Evolutionary conservation across 2,888 invertebrate species (phyloP).

Genomic region (Cryptocheilus praepositus): DNA sequence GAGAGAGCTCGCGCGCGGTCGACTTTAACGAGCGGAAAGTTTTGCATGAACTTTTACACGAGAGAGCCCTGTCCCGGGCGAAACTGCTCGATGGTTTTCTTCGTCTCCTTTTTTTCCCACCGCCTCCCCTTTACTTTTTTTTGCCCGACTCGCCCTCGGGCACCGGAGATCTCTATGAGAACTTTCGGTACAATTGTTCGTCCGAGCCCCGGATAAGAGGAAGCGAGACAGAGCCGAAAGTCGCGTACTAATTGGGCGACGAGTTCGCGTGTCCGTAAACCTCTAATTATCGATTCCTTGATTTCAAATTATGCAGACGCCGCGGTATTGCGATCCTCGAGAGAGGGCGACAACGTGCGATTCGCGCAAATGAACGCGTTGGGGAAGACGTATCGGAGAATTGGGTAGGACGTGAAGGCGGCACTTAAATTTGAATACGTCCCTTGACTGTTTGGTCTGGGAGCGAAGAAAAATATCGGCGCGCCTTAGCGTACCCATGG

Average conservation of each 20-base stretch:
- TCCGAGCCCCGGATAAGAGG: background rate
- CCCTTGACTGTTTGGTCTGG: too few species aligned
- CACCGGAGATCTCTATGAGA: background rate
- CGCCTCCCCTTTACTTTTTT: conserved; percentile 10
- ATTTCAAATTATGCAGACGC: background rate
- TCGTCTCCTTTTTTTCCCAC: background rate
- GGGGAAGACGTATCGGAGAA: too few species aligned
- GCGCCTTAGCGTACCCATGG: too few species aligned
- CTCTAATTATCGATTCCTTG: conserved; percentile 3
- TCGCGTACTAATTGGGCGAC: conserved; percentile 4
- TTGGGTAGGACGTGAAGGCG: too few species aligned
- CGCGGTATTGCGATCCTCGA: too few species aligned
- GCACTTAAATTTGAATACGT: too few species aligned
- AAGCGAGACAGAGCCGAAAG: background rate
- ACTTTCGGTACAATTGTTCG: background rate
- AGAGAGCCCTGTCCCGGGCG: conserved; percentile 16
- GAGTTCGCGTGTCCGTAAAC: background rate
- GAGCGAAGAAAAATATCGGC: too few species aligned
- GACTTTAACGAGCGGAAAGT: conserved; percentile 48
- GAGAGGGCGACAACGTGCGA: too few species aligned
- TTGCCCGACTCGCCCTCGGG: background rate
- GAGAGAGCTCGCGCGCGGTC: conserved; percentile 19
- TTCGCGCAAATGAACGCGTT: too few species aligned
- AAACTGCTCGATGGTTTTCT: conserved; percentile 14
- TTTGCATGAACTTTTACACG: conserved; percentile 33